Conservation (phyloP, 2,888 invertebrate genomes). For the Serrognathus titanus region DNA sequence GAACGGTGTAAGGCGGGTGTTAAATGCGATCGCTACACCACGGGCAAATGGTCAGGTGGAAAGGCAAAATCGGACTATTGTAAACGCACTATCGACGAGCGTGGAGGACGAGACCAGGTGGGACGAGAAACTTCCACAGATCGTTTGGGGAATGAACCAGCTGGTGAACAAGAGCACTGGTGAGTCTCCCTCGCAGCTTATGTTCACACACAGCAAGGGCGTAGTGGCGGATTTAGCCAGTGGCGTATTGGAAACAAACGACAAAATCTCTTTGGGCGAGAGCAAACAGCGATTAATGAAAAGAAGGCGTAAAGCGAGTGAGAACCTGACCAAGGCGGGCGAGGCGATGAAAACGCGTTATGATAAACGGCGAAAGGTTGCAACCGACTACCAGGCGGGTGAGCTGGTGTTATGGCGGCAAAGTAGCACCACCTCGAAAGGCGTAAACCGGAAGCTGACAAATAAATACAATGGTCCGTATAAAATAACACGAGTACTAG, state of each 20-base stretch:
- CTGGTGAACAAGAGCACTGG: constrained; percentile 27
- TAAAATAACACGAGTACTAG: constrained; percentile 4
- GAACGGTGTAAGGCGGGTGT: constrained; percentile 9
- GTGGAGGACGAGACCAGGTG: constrained; percentile 29
- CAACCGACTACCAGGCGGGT: constrained; percentile 19
- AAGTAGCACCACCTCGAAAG: constrained; percentile 17
- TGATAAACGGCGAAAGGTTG: constrained; percentile 19
- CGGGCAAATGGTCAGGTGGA: constrained; percentile 27
- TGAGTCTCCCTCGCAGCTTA: constrained; percentile 28
- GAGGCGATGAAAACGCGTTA: constrained; percentile 7
- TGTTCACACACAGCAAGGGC: constrained; percentile 26
- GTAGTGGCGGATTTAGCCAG: constrained; percentile 15
- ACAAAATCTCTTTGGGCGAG: not conserved
- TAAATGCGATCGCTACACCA: constrained; percentile 23
- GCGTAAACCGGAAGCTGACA: constrained; percentile 23
- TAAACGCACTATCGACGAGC: constrained; percentile 30
- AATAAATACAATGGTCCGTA: constrained; percentile 11
- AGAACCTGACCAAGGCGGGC: constrained; percentile 2
- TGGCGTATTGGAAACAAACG: not conserved
- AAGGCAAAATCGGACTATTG: constrained; percentile 30
- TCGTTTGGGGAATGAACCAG: constrained; percentile 35
- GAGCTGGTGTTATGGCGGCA: constrained; percentile 24
- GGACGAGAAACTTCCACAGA: constrained; percentile 29
- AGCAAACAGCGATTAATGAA: not conserved
- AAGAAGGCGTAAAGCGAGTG: not conserved